phyloP scores from a whole-genome alignment of 2,113 vertebrate genomes.

The Ariopsis seemanni region DNA sequence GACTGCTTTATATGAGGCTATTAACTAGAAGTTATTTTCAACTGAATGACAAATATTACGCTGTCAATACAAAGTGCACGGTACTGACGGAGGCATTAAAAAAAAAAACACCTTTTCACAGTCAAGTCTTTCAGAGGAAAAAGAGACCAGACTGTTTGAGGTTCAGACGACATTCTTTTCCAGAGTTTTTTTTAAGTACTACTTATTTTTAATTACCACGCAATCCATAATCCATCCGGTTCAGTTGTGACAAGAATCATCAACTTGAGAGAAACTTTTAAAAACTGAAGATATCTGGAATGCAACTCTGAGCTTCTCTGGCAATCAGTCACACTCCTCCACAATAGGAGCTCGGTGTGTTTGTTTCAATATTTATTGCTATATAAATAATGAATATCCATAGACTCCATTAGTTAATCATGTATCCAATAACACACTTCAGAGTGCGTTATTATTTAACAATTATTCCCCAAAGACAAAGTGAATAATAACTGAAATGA shows the following conservation, averaged over 20 bases:
- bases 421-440: not conserved
- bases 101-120: not conserved
- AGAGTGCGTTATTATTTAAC: not conserved
- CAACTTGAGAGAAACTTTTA: not conserved
- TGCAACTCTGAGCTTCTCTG: no score
- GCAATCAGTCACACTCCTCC: not conserved
- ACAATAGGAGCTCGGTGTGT: not conserved
- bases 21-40: conserved; percentile 36
- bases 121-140: not conserved
- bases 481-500: no score
- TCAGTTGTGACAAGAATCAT: not conserved
- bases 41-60: conserved; percentile 27
- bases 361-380: not conserved
- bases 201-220: not conserved
- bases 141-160: not conserved
- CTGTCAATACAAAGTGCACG: not conserved
- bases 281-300: not conserved
- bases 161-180: not conserved
- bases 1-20: conserved; percentile 39
- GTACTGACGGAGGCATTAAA: not conserved
- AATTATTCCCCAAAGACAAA: no score
- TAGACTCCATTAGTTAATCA: not conserved
- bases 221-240: not conserved
- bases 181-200: not conserved
- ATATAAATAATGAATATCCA: not conserved